Base-by-base conservation (phyloP, 1,140 invertebrate species). In the Ips nitidus region DNA sequence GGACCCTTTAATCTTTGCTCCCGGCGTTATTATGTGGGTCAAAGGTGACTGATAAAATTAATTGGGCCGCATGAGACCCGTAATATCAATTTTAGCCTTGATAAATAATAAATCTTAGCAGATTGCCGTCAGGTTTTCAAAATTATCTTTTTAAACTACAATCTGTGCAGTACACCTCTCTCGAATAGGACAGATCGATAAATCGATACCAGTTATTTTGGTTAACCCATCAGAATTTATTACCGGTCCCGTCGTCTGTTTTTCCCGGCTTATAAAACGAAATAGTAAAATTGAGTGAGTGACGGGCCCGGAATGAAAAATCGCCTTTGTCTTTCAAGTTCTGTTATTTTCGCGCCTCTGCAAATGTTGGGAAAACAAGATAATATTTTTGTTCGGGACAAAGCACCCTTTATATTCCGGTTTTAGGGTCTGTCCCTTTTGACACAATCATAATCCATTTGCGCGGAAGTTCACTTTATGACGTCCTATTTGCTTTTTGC, bases 241-340 rank as follows among this genome's bases (percentile, higher is more conserved):
- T 47, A 41, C 40, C 5, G 42, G 47, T 38, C 55, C 65, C 43
- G 41, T 67, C 65, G 41, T 50, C 45, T 6, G 42, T 59, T 60
- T 66, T 52, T 59, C 41, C 22, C 56, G 43, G 56, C 52, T 42
- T 41, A 52, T 58, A 67, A 67, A 67, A 52, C 41, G 56, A 55
- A 67, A 67, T 69, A 69, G 67, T 69, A 69, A 69, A 69, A 69
- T 69, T 69, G 67, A 69, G 57, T 69, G 67, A 69, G 52, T 63
- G 67, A 63, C 67, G 60, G 62, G 67, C 50, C 22, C 60, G 4
- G 59, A 57, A 69, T 69, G 67, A 69, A 69, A 69, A 69, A 69
- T 69, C 45, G 67, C 60, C 50, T 62, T 69, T 63, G 67, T 69
- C 67, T 63, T 69, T 69, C 52, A 69, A 69, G 67, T 69, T 69